Conservation (phyloP, 2,797 vertebrate species). For the Emydoidea blandingii region DNA sequence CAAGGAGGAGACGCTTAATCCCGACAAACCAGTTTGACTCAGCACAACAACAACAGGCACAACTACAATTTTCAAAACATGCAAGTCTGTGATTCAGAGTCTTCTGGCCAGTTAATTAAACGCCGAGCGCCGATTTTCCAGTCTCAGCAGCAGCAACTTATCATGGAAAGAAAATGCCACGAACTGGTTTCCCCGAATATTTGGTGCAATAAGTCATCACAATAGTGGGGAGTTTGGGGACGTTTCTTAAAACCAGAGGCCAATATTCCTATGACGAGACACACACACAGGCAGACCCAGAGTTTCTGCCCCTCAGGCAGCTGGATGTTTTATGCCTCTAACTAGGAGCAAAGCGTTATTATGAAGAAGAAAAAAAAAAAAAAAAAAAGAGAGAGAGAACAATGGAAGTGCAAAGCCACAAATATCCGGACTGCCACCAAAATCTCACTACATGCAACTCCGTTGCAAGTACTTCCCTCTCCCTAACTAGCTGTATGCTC, state of each 20-base stretch:
- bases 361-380: neutral
- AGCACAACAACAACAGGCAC: conserved; percentile 82
- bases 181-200: conserved; percentile 76
- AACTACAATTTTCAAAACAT: conserved; percentile 77
- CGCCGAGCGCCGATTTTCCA: conserved; percentile 67
- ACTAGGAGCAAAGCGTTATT: neutral
- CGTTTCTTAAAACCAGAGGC: conserved; percentile 64
- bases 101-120: conserved; percentile 83
- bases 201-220: conserved; percentile 50
- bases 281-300: neutral
- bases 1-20: conserved; percentile 77
- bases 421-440: accelerated
- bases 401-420: neutral
- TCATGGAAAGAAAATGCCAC: conserved; percentile 71
- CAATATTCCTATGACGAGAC: conserved; percentile 33
- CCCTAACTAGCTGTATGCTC: neutral
- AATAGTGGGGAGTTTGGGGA: conserved; percentile 67
- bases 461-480: conserved; percentile 8
- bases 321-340: neutral
- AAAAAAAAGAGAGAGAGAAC: neutral
- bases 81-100: conserved; percentile 82
- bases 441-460: neutral
- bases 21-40: conserved; percentile 87
- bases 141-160: conserved; percentile 49
- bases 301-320: neutral